phyloP scores from a whole-genome alignment of 2,113 vertebrate species.

The human region DNA sequence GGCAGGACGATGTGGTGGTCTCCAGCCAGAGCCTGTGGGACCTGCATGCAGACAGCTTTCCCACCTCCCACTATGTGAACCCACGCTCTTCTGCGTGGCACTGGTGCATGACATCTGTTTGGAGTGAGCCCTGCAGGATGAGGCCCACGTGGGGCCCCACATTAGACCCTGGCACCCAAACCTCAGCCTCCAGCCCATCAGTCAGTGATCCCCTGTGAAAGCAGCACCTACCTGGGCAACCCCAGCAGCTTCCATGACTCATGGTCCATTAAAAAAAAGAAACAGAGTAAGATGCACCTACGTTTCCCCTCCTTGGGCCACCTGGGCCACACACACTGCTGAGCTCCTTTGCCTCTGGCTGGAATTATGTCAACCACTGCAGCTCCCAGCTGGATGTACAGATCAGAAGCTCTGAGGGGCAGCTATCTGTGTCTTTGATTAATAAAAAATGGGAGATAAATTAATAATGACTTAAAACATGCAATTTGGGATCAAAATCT shows the following conservation, averaged over 20 bases:
- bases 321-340: neutral
- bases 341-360: conserved; percentile 23
- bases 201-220: neutral
- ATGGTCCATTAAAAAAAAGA: fast-evolving
- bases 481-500: conserved; percentile 66
- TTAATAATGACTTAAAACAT: conserved; percentile 64
- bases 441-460: conserved; percentile 68
- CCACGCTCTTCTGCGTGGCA: conserved; percentile 38
- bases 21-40: conserved; percentile 69
- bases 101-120: conserved; percentile 34
- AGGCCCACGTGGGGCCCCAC: fast-evolving
- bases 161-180: neutral
- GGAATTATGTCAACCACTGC: neutral
- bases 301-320: neutral
- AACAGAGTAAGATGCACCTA: neutral
- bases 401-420: conserved; percentile 49
- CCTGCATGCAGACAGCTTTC: conserved; percentile 31
- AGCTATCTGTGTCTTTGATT: conserved; percentile 60
- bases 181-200: neutral
- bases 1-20: neutral
- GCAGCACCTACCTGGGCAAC: neutral
- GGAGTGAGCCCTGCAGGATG: conserved; percentile 33
- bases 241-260: neutral
- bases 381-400: neutral
- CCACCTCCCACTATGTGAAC: conserved; percentile 43